Percentiles rank a stretch among this genome's conserved stretches.
Conservation (phyloP, 2,797 vertebrate species). For the Hemibagrus guttatus region DNA sequence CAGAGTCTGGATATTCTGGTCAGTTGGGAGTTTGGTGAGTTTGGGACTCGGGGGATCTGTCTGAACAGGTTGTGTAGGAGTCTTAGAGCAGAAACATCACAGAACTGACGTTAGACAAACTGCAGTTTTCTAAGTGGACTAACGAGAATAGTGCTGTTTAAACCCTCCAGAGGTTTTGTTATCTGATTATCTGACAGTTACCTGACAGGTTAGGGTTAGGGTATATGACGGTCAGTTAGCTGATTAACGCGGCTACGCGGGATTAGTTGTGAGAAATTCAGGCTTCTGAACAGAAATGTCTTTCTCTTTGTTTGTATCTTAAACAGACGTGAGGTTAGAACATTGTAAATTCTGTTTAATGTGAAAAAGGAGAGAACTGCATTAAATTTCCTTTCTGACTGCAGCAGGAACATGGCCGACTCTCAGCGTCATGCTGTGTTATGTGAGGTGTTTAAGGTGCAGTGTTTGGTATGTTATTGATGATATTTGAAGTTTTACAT, state of each 20-base stretch:
- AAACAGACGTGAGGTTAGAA: not conserved
- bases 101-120: not conserved
- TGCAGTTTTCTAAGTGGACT: not conserved
- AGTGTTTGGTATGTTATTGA: not conserved
- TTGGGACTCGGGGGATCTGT: not conserved
- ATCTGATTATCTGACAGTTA: too few species aligned
- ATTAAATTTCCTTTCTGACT: too few species aligned
- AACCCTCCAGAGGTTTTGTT: not conserved
- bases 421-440: not conserved
- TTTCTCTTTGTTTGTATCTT: not conserved
- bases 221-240: too few species aligned
- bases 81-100: not conserved
- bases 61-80: not conserved
- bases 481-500: not conserved
- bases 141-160: not conserved
- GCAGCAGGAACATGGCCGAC: too few species aligned
- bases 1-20: not conserved
- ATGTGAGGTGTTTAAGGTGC: not conserved
- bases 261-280: not conserved
- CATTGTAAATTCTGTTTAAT: not conserved
- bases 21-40: not conserved
- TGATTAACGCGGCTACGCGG: too few species aligned
- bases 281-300: not conserved
- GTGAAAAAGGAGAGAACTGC: too few species aligned
- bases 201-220: too few species aligned